Conservation (phyloP, 2,888 invertebrate genomes). For the Athalia rosae region DNA sequence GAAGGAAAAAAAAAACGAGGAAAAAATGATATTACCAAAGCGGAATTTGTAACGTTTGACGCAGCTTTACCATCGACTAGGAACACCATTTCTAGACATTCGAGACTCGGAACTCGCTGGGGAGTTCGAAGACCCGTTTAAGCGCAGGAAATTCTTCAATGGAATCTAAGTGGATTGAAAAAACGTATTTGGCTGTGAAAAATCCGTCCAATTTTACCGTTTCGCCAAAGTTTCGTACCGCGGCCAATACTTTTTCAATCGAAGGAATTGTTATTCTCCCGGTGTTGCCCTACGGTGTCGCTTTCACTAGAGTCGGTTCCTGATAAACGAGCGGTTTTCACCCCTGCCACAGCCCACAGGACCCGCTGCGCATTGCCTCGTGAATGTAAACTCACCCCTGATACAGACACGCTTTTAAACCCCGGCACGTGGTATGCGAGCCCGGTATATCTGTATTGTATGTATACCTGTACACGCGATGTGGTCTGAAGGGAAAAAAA, state of each 20-base stretch:
- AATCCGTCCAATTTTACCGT: conserved; percentile 48
- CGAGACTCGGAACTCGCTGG: conserved; percentile 9
- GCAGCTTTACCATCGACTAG: conserved; percentile 1
- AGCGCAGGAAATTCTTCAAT: conserved; percentile 59
- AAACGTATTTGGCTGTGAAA: conserved; percentile 55
- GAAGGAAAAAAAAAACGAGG: background rate
- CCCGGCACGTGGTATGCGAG: conserved; percentile 15
- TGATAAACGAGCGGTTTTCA: conserved; percentile 73
- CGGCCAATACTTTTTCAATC: conserved; percentile 64
- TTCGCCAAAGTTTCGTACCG: conserved; percentile 46
- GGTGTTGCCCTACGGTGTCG: conserved; percentile 70
- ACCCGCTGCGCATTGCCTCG: conserved; percentile 54
- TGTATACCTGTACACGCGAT: background rate
- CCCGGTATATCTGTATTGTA: background rate
- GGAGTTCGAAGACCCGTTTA: conserved; percentile 44
- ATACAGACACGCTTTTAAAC: conserved; percentile 56
- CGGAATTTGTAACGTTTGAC: conserved; percentile 17
- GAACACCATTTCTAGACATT: conserved; percentile 44
- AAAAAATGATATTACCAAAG: background rate
- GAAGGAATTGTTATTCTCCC: conserved; percentile 70
- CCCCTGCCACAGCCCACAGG: conserved; percentile 54
- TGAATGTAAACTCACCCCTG: conserved; percentile 68
- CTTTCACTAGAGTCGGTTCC: conserved; percentile 72
- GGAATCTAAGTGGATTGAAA: conserved; percentile 67
- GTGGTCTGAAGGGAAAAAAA: no score